phyloP scores from a whole-genome alignment of 2,113 vertebrate genomes.

The Pterocles burchelli region DNA sequence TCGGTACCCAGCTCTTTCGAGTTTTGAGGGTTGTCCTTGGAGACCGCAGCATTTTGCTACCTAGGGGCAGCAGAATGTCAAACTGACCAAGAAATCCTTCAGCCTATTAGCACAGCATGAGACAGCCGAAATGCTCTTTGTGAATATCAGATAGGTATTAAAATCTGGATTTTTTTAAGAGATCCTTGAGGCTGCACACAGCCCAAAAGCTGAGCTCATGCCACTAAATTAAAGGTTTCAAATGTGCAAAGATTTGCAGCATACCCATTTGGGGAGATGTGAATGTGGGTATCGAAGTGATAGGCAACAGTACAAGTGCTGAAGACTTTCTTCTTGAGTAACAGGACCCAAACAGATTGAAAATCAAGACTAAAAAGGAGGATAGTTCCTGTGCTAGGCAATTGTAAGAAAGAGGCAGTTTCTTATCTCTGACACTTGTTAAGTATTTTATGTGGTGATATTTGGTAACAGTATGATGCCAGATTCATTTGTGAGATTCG shows the following conservation, averaged over 20 bases:
- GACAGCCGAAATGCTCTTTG: neutral
- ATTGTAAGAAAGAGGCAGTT: constrained; percentile 12
- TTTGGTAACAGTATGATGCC: constrained; percentile 16
- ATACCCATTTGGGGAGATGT: neutral
- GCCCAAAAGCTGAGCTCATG: neutral
- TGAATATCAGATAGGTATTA: neutral
- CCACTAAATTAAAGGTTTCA: constrained; percentile 25
- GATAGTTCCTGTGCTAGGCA: neutral
- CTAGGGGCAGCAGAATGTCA: constrained; percentile 58
- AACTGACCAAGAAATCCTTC: neutral
- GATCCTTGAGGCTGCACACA: neutral
- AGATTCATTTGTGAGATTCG: neutral
- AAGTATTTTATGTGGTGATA: constrained; percentile 44
- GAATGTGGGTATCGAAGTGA: neutral
- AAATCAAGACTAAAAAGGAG: neutral
- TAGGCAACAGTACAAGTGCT: neutral
- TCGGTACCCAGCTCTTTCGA: constrained; percentile 34
- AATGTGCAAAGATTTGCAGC: neutral
- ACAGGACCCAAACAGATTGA: neutral
- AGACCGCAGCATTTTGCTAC: neutral
- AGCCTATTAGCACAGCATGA: neutral
- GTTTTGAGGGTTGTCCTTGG: constrained; percentile 45
- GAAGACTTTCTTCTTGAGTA: neutral
- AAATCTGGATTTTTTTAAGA: neutral
- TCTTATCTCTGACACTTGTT: constrained; percentile 23